phyloP scores from a whole-genome alignment of 2,888 invertebrate species.

The Nephrotoma appendiculata region DNA sequence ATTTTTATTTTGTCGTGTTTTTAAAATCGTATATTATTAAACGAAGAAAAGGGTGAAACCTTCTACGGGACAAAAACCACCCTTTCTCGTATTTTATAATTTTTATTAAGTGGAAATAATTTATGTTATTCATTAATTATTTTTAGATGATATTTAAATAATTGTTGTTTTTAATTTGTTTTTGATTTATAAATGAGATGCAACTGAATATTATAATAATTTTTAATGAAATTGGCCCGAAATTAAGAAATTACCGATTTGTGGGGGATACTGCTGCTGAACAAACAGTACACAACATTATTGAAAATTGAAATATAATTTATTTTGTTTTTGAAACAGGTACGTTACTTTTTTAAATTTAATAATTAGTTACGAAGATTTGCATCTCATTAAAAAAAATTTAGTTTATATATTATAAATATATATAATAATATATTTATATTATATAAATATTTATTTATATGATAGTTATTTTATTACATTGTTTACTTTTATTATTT shows the following conservation, averaged over 20 bases:
- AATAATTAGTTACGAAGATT: neutral
- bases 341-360: neutral
- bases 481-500: neutral
- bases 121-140: slow-evolving; percentile 4
- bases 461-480: neutral
- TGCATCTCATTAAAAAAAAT: neutral
- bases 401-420: neutral
- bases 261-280: neutral
- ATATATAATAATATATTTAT: neutral
- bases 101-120: slow-evolving; percentile 1
- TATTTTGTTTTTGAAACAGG: neutral
- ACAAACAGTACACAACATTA: neutral
- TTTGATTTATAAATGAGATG: slow-evolving; percentile 11
- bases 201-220: neutral
- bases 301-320: neutral
- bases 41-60: slow-evolving; percentile 10
- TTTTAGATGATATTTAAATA: slow-evolving; percentile 14
- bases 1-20: neutral
- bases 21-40: neutral
- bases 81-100: slow-evolving; percentile 3
- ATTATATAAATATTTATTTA: neutral
- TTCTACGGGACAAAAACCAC: slow-evolving; percentile 14
- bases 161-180: slow-evolving; percentile 4
- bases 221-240: neutral
- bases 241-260: neutral